Evolutionary conservation across 1,140 invertebrate genomes (phyloP).

Genomic region (Zaprionus nigranus): DNA sequence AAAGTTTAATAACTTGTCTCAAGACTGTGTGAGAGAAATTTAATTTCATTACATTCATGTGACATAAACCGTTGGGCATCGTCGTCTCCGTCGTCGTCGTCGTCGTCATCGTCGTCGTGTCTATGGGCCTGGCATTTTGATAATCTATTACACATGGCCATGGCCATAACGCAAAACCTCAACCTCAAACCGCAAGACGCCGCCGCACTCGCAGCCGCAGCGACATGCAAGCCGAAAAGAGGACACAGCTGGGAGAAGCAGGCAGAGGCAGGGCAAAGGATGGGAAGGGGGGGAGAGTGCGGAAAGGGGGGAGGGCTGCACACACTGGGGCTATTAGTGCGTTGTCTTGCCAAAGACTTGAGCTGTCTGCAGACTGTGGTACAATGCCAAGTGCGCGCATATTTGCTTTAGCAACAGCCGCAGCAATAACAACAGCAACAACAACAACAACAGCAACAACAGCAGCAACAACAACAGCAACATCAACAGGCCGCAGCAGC

Average conservation of each 20-base stretch:
- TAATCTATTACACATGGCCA: constrained; percentile 78
- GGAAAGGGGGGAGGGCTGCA: neutral
- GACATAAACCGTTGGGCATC: constrained; percentile 75
- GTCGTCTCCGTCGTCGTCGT: neutral
- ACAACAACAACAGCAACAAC: constrained; percentile 31
- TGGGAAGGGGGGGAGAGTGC: neutral
- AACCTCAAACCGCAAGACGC: constrained; percentile 65
- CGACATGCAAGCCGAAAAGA: constrained; percentile 53
- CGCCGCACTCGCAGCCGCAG: constrained; percentile 32
- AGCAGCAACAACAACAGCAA: constrained; percentile 7
- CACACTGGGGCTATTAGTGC: constrained; percentile 72
- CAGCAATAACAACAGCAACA: constrained; percentile 28
- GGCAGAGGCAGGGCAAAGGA: neutral
- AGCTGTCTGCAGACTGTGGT: constrained; percentile 36
- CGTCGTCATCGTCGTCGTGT: constrained; percentile 11
- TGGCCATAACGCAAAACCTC: constrained; percentile 75
- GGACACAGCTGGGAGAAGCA: constrained; percentile 34
- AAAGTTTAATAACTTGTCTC: constrained; percentile 58
- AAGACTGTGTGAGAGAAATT: constrained; percentile 62
- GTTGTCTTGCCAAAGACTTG: constrained; percentile 65
- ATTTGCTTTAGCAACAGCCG: constrained; percentile 68
- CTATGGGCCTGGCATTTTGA: constrained; percentile 74
- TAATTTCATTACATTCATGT: constrained; percentile 82
- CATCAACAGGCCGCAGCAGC: constrained; percentile 5
- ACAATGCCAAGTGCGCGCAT: constrained; percentile 79